These are phyloP conservation scores for Nycteola revayana DNA, from an alignment of 2,888 invertebrate genomes.

Conservation along the genomic window DNA sequence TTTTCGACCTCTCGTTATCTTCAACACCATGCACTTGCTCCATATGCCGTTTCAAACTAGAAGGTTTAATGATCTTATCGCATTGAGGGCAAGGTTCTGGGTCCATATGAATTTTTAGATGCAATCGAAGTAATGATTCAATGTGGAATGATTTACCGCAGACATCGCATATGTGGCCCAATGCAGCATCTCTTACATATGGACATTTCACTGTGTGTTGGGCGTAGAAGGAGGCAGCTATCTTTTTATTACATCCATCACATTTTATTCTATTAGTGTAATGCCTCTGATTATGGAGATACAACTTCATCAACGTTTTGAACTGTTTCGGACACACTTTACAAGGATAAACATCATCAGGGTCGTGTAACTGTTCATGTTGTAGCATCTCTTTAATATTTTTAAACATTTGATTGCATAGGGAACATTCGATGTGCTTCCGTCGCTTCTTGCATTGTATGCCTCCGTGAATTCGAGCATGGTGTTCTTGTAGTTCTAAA, in stretches of 20 bases:
- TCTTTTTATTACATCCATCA: slow-evolving; percentile 38
- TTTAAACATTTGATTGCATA: slow-evolving; percentile 46
- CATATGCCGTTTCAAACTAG: slow-evolving; percentile 39
- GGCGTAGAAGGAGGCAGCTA: slow-evolving; percentile 39
- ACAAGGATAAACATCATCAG: slow-evolving; percentile 42
- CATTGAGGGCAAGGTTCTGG: slow-evolving; percentile 36
- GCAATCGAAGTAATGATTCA: slow-evolving; percentile 33
- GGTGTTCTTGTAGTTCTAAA: slow-evolving; percentile 43
- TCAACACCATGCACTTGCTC: slow-evolving; percentile 29
- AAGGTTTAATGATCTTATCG: slow-evolving; percentile 31
- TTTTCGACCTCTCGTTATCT: neutral
- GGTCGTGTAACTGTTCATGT: slow-evolving; percentile 41
- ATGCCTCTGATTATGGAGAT: slow-evolving; percentile 46
- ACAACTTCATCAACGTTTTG: slow-evolving; percentile 40
- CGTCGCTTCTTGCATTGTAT: slow-evolving; percentile 48
- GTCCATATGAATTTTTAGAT: slow-evolving; percentile 35
- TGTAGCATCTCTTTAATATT: slow-evolving; percentile 42
- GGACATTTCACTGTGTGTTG: slow-evolving; percentile 43
- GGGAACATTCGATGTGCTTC: slow-evolving; percentile 47
- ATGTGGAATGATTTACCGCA: slow-evolving; percentile 41
- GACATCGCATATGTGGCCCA: slow-evolving; percentile 38
- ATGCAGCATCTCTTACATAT: slow-evolving; percentile 19
- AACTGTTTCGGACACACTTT: slow-evolving; percentile 44
- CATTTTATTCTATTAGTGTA: slow-evolving; percentile 45
- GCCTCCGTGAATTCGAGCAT: slow-evolving; percentile 44